phyloP scores from a whole-genome alignment of 1,140 invertebrate genomes.

The Eriosoma lanigerum region DNA sequence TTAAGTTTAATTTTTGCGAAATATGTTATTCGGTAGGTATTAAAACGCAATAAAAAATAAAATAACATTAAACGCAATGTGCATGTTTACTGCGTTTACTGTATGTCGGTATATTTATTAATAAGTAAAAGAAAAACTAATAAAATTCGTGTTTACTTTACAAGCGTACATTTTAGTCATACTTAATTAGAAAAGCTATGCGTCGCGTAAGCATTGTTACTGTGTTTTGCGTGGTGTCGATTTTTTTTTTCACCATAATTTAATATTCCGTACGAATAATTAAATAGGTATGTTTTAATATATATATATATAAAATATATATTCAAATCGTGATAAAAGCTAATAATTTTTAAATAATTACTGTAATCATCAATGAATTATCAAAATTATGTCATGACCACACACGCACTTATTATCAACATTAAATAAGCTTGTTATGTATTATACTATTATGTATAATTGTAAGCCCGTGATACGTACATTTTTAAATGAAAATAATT shows the following conservation, averaged over 20 bases:
- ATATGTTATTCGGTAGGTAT: too few species aligned
- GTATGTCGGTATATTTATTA: background rate
- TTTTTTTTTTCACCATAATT: background rate
- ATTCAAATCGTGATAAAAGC: conserved; percentile 32
- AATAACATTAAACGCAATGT: too few species aligned
- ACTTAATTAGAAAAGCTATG: background rate
- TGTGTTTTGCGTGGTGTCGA: conserved; percentile 13
- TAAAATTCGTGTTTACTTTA: background rate
- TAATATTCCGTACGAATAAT: conserved; percentile 22
- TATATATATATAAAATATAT: background rate
- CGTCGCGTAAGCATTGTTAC: background rate
- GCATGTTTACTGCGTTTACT: background rate
- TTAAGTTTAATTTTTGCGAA: too few species aligned
- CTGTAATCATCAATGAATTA: conserved; percentile 12
- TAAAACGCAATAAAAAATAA: too few species aligned
- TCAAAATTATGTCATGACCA: background rate
- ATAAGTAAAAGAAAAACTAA: background rate
- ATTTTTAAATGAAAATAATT: background rate
- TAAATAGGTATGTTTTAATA: background rate
- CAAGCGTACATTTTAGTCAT: background rate
- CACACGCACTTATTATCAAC: background rate
- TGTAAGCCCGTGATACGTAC: background rate
- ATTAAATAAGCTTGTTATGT: background rate
- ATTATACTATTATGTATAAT: background rate
- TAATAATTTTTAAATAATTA: conserved; percentile 11